Conservation (phyloP, 1,140 invertebrate species). For the Bradynema listronoti region DNA sequence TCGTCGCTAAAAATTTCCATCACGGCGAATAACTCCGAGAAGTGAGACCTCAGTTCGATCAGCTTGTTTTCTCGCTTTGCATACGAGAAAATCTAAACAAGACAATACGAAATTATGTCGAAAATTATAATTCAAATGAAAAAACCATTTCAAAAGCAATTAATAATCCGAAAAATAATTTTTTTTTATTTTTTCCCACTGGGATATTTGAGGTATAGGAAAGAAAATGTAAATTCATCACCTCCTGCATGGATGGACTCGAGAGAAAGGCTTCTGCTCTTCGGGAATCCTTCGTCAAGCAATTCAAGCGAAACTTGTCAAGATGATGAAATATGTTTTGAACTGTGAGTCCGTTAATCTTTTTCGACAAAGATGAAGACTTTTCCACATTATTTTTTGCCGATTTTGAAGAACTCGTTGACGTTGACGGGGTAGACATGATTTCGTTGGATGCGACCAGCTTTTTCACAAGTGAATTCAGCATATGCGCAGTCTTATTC, state of each 20-base stretch:
- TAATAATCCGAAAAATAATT: no score
- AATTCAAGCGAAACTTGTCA: background rate
- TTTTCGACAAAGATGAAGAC: no score
- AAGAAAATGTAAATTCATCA: background rate
- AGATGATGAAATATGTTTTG: constrained; percentile 4
- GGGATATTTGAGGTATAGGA: no score
- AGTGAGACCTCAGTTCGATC: constrained; percentile 2
- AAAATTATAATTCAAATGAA: no score
- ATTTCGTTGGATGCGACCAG: constrained; percentile 1
- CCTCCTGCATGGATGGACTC: background rate
- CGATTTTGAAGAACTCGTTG: background rate
- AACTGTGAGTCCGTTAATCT: background rate
- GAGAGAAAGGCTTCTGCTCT: constrained; percentile 4
- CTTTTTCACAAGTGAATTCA: constrained; percentile 7
- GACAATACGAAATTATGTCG: background rate
- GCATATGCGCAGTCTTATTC: background rate
- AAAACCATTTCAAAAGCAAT: no score
- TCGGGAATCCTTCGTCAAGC: background rate
- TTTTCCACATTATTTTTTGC: no score
- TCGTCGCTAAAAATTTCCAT: constrained; percentile 6
- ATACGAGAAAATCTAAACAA: constrained; percentile 4
- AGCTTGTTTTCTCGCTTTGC: background rate
- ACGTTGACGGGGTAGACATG: background rate
- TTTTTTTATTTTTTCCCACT: no score
- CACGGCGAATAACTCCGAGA: background rate